Conservation (phyloP, 92 coral and sea anemone genomes). For the Pocillopora meandrina region DNA sequence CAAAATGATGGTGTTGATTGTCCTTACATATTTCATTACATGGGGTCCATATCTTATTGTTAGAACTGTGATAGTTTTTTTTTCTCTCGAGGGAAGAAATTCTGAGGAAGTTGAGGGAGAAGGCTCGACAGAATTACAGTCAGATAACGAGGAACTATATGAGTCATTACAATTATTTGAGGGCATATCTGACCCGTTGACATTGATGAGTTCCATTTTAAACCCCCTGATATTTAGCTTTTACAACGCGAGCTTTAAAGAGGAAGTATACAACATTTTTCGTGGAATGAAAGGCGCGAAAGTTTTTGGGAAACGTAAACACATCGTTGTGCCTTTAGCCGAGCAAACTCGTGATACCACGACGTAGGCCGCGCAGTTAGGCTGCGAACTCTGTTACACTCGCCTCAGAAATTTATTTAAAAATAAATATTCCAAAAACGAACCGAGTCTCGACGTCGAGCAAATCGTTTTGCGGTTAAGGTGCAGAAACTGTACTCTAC, state of each 20-base stretch:
- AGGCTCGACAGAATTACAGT: neutral
- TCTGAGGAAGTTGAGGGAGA: neutral
- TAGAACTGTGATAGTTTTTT: neutral
- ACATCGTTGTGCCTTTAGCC: neutral
- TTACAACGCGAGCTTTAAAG: constrained; percentile 41
- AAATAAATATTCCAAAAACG: no score
- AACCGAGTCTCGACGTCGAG: no score
- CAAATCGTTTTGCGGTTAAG: no score
- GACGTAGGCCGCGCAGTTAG: no score
- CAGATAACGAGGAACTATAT: no score
- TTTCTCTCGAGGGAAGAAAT: neutral
- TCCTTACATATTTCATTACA: constrained; percentile 2
- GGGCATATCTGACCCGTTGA: neutral
- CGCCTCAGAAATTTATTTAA: no score
- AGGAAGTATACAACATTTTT: constrained; percentile 23
- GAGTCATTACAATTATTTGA: neutral
- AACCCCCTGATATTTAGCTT: constrained; percentile 53
- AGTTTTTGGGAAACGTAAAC: neutral
- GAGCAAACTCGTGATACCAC: neutral
- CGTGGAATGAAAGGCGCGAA: neutral
- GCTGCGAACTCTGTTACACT: no score
- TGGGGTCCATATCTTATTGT: constrained; percentile 51
- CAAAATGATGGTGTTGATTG: constrained; percentile 54
- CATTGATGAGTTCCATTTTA: constrained; percentile 48
- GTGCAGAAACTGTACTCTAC: no score